phyloP scores from a whole-genome alignment of 2,888 invertebrate genomes.

The Microplitis manilae region DNA sequence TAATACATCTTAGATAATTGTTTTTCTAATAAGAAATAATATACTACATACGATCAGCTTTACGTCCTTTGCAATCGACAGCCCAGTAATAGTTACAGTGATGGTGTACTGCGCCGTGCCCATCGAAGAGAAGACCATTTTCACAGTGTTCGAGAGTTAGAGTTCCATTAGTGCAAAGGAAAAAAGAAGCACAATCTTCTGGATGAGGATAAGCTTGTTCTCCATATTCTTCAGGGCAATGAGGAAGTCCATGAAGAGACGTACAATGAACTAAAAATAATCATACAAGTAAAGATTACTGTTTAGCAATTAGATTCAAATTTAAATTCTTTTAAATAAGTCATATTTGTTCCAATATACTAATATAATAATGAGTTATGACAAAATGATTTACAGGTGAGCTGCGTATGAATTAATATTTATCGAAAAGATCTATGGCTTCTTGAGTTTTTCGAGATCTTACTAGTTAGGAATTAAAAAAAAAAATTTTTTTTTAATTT shows the following conservation, averaged over 20 bases:
- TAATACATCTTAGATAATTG: background rate
- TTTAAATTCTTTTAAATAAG: no score
- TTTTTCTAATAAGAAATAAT: background rate
- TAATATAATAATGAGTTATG: no score
- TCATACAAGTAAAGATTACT: no score
- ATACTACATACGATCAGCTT: constrained; percentile 82
- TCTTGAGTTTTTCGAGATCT: no score
- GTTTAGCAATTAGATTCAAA: no score
- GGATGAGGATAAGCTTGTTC: constrained; percentile 89
- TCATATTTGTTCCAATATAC: no score
- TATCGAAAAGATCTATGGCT: no score
- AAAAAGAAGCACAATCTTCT: constrained; percentile 90
- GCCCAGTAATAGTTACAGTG: constrained; percentile 97
- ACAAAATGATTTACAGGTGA: no score
- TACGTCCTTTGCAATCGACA: constrained; percentile 86
- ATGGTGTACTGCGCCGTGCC: constrained; percentile 90
- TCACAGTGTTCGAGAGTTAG: constrained; percentile 92
- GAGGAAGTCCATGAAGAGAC: constrained; percentile 69
- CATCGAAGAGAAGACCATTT: constrained; percentile 92
- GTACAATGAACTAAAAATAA: no score
- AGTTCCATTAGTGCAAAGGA: constrained; percentile 92
- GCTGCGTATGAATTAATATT: no score
- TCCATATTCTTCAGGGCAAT: constrained; percentile 87
- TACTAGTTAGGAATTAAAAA: no score
- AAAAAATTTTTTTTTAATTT: no score